Conservation (phyloP, 2,113 vertebrate species). For the Tenebrosternarchus preto region DNA sequence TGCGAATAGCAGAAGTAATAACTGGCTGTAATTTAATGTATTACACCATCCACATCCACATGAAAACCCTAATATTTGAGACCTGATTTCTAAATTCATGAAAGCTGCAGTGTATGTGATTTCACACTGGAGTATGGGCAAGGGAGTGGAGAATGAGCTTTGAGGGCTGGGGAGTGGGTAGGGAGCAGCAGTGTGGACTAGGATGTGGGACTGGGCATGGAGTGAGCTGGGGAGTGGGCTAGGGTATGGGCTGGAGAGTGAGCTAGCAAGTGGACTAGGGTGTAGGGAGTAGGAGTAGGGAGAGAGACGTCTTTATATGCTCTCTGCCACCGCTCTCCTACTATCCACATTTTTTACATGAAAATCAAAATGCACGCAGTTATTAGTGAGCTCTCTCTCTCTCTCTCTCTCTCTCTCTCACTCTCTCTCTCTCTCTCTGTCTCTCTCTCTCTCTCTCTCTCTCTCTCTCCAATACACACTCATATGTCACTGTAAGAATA, state of each 20-base stretch:
- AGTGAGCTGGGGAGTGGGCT: no score
- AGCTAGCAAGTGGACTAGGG: background rate
- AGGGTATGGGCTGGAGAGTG: background rate
- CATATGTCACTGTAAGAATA: constrained; percentile 64
- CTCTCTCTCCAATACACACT: background rate
- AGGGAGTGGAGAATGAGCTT: background rate
- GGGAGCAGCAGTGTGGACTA: no score
- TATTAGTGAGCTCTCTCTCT: constrained; percentile 54
- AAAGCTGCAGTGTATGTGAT: background rate
- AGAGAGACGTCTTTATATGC: background rate
- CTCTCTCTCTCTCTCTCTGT: background rate
- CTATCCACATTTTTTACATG: constrained; percentile 14
- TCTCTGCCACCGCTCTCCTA: constrained; percentile 39
- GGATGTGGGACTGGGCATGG: no score
- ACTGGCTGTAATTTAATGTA: background rate
- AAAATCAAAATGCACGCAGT: constrained; percentile 68
- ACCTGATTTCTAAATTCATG: background rate
- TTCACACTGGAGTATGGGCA: background rate
- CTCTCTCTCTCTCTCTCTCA: background rate
- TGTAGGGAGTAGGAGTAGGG: no score
- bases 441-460: background rate
- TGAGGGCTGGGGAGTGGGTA: no score
- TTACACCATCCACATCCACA: no score
- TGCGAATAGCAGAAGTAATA: background rate
- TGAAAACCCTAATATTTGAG: background rate